These are phyloP conservation scores for Teleogryllus occipitalis DNA, from an alignment of 1,140 invertebrate genomes.

Conservation along the genomic window DNA sequence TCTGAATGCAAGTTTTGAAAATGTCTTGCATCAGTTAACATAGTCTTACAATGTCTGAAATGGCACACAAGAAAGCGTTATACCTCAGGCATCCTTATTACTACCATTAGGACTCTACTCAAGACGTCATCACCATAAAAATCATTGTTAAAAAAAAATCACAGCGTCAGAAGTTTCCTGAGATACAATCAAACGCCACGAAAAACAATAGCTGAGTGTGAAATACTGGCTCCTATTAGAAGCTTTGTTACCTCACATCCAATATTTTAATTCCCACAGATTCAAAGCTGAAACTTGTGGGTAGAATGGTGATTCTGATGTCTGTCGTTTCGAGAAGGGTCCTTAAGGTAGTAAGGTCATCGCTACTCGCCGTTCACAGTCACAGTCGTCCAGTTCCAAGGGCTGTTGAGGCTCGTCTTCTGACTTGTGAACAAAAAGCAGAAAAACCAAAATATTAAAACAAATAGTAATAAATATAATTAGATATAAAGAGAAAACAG, in stretches of 20 bases:
- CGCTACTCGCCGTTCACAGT: slow-evolving; percentile 47
- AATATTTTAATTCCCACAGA: not conserved
- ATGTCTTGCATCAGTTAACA: not conserved
- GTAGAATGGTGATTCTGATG: not conserved
- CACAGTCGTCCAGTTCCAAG: slow-evolving; percentile 46
- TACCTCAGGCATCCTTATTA: not conserved
- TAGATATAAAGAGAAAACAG: too few relatives aligned
- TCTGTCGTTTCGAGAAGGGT: not conserved
- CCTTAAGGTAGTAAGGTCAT: slow-evolving; percentile 27
- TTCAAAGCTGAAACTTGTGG: too few relatives aligned
- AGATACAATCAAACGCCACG: not conserved
- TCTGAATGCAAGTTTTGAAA: slow-evolving; percentile 7
- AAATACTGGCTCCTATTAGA: too few relatives aligned
- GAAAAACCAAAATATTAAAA: slow-evolving; percentile 2
- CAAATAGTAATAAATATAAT: not conserved
- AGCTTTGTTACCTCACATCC: not conserved
- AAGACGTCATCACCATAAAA: not conserved
- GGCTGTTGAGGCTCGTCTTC: slow-evolving; percentile 36
- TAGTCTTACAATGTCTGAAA: slow-evolving; percentile 2
- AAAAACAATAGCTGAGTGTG: too few relatives aligned
- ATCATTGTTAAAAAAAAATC: not conserved
- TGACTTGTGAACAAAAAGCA: slow-evolving; percentile 19
- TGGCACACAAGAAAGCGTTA: slow-evolving; percentile 16
- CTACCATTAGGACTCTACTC: not conserved
- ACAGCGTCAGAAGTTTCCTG: slow-evolving; percentile 23